Conservation (phyloP, 92 coral and sea anemone species). For the Hydrozoanthus gracilis region DNA sequence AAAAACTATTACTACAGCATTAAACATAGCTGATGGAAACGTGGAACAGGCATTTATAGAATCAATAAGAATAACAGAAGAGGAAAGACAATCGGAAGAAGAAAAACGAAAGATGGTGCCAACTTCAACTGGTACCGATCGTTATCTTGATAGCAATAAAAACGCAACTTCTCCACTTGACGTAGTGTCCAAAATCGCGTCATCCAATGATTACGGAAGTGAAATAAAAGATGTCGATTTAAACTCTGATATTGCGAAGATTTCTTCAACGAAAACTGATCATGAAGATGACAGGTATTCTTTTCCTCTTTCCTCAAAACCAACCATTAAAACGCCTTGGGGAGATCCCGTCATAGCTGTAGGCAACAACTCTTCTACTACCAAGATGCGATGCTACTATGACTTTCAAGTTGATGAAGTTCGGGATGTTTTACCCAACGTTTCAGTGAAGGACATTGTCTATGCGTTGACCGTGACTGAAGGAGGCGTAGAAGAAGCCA, state of each 20-base stretch:
- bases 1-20: not conserved
- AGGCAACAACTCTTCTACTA: not conserved
- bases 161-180: not conserved
- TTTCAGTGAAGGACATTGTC: not conserved
- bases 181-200: not conserved
- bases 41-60: constrained; percentile 38
- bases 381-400: not conserved
- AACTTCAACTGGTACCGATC: not conserved
- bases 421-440: constrained; percentile 30
- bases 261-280: not conserved
- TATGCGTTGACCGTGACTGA: not conserved
- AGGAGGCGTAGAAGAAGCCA: constrained; percentile 15
- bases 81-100: not conserved
- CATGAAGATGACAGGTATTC: not conserved
- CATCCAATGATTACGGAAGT: not conserved
- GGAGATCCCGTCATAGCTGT: not conserved
- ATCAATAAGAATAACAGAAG: not conserved
- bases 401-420: constrained; percentile 2
- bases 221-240: not conserved
- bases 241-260: not conserved
- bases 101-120: not conserved
- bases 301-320: not conserved
- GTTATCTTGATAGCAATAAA: not conserved
- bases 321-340: no score
- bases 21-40: constrained; percentile 1